Conservation (phyloP, 2,888 invertebrate genomes). For the Salpingus planirostris region DNA sequence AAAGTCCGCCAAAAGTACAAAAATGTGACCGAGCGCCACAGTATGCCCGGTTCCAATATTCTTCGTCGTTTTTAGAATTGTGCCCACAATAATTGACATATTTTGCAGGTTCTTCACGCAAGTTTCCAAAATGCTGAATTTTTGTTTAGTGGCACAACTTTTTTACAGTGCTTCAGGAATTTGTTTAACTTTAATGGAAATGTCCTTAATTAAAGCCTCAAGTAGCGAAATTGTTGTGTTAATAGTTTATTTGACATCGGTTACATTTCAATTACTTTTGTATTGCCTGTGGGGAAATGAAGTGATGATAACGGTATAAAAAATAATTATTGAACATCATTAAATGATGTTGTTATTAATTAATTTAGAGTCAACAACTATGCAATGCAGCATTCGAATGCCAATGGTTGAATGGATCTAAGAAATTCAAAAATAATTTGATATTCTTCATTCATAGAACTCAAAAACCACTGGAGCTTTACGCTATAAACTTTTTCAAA, state of each 20-base stretch:
- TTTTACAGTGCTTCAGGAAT: not conserved
- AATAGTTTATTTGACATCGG: not conserved
- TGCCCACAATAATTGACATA: not conserved
- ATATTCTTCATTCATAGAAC: conserved; percentile 4
- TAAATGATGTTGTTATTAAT: not conserved
- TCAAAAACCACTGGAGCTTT: conserved; percentile 6
- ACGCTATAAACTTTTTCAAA: conserved; percentile 7
- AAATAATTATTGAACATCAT: not conserved
- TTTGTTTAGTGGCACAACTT: not conserved
- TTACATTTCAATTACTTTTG: not conserved
- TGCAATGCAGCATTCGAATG: conserved; percentile 7
- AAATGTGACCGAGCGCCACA: too few relatives aligned
- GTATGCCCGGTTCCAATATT: too few relatives aligned
- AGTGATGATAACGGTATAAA: conserved; percentile 4
- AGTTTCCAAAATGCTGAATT: not conserved
- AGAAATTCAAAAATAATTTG: conserved; percentile 3
- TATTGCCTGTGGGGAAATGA: conserved; percentile 5
- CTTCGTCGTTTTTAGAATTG: not conserved
- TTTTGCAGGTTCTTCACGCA: not conserved
- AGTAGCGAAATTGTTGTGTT: not conserved
- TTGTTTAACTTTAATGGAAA: not conserved
- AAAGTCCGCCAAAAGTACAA: too few relatives aligned
- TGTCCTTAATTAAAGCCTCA: not conserved
- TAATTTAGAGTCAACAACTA: conserved; percentile 5
- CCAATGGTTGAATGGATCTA: conserved; percentile 5